Evolutionary conservation across 2,797 vertebrate species (phyloP), one percentile per base, ranked within the genome.

Genomic region (Diplodus puntazzo): DNA sequence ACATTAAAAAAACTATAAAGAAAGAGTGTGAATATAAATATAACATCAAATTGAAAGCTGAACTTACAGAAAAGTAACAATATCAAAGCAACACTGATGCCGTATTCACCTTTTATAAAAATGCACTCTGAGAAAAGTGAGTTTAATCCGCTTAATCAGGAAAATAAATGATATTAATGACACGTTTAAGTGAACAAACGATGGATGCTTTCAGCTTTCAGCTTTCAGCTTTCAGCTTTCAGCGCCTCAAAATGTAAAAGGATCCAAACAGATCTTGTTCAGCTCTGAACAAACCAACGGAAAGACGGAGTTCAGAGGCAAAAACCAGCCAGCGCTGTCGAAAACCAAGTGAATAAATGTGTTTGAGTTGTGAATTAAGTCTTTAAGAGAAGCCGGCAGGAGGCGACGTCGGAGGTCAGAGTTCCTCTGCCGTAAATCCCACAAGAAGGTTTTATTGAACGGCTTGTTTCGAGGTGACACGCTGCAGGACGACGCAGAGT

Each of bases 381-480:
- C 25, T 54, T 54, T 77, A 11, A 16, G 27, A n/a, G 67, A 27
- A 3, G 25, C 75, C 58, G 75, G 23, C 46, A 59, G 46, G 23
- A 59, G 54, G 54, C 11, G 25, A 12, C n/a, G 62, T 1, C 12
- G 16, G 16, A 66, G 65, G 53, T 69, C 71, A 39, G 30, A 39
- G 1, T 1, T 45, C 4, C 48, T 43, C 5, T 1, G 14, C 53
- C 17, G 2, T 66, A 21, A 60, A 66, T 80, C 72, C 48, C 57
- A 61, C 34, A 1, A 2, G 34, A 34, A 9, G 1, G 34, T 34
- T 34, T 34, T 34, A 34, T n/a, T 11, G 4, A 20, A 17, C 34
- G 0, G 18, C 17, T 10, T 8, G 11, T 54, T 14, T 25, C 23
- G 13, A 52, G 20, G 49, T 18, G n/a, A n/a, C 30, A 27, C n/a